phyloP scores from a whole-genome alignment of 2,888 invertebrate species.

The Mayetiola destructor region DNA sequence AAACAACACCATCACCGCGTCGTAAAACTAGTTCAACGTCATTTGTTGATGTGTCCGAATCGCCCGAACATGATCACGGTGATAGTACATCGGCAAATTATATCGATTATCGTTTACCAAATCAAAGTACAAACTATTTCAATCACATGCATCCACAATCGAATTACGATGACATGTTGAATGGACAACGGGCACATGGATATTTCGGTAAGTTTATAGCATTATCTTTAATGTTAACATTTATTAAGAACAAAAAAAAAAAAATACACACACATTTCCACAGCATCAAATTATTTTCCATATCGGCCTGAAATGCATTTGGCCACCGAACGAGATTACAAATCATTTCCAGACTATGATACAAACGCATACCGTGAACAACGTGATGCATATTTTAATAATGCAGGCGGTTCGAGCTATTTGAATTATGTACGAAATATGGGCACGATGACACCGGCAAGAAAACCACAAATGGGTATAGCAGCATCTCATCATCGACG shows the following conservation, averaged over 20 bases:
- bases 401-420: background rate
- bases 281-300: slow-evolving; percentile 34
- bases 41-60: slow-evolving; percentile 43
- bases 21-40: slow-evolving; percentile 58
- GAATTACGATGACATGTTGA: slow-evolving; percentile 1
- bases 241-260: background rate
- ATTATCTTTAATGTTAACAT: background rate
- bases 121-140: slow-evolving; percentile 21
- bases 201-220: slow-evolving; percentile 28
- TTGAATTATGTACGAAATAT: background rate
- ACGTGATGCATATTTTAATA: background rate
- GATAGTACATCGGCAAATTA: slow-evolving; percentile 24
- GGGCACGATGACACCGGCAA: slow-evolving; percentile 21
- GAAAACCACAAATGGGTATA: slow-evolving; percentile 35
- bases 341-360: slow-evolving; percentile 33
- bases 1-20: slow-evolving; percentile 52
- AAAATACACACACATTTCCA: background rate
- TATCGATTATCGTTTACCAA: background rate
- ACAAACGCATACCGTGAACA: slow-evolving; percentile 4
- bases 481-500: slow-evolving; percentile 46
- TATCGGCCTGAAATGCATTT: slow-evolving; percentile 32
- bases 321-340: slow-evolving; percentile 32
- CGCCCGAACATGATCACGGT: slow-evolving; percentile 15
- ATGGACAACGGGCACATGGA: slow-evolving; percentile 21
- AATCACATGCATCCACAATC: background rate